Conservation (phyloP, 2,113 vertebrate species). For the Scytalopus superciliaris region DNA sequence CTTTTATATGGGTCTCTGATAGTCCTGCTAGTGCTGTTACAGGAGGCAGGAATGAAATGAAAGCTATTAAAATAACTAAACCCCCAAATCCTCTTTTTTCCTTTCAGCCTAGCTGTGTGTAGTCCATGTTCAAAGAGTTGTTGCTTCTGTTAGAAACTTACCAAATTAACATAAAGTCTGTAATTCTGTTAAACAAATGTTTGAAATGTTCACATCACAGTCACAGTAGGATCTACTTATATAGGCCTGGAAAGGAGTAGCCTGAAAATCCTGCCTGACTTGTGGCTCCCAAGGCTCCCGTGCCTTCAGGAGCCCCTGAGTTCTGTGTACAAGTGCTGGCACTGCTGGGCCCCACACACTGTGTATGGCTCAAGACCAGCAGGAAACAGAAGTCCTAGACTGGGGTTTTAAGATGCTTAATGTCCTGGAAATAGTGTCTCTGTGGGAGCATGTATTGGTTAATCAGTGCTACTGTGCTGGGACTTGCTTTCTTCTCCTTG, state of each 20-base stretch:
- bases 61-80: conserved; percentile 12
- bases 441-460: background rate
- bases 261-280: background rate
- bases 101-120: background rate
- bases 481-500: background rate
- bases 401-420: background rate
- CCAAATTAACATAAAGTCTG: background rate
- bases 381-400: background rate
- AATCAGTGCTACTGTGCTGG: background rate
- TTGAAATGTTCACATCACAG: background rate
- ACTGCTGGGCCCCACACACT: background rate
- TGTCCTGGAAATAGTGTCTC: background rate
- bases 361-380: background rate
- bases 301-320: background rate
- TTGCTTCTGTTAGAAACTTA: background rate
- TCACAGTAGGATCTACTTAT: fast-evolving
- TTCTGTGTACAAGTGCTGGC: background rate
- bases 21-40: background rate
- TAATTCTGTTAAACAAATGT: background rate
- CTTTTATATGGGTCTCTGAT: background rate
- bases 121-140: background rate
- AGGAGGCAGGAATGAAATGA: background rate
- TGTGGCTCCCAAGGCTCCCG: background rate
- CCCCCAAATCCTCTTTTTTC: background rate
- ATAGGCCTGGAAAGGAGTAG: fast-evolving